Percentiles rank a stretch among this genome's conserved stretches.
phyloP scores from a whole-genome alignment of 2,888 invertebrate species.

The Yponomeuta plumbellus region DNA sequence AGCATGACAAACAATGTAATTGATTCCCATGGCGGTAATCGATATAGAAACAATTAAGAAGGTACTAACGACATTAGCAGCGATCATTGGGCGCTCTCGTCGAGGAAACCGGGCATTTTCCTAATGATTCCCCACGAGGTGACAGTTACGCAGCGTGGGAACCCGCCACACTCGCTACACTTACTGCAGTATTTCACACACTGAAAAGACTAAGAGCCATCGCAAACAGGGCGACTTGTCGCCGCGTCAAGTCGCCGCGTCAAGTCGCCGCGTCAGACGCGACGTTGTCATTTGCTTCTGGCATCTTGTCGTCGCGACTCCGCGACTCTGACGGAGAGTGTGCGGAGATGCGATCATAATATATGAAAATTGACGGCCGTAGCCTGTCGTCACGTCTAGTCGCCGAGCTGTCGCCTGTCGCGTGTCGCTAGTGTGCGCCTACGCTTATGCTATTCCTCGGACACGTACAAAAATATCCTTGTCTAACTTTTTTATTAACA shows the following conservation, averaged over 20 bases:
- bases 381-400: no score
- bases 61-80: constrained; percentile 48
- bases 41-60: constrained; percentile 38
- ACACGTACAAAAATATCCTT: background rate
- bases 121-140: constrained; percentile 56
- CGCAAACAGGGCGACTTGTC: no score
- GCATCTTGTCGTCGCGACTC: no score
- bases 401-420: no score
- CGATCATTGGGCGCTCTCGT: constrained; percentile 38
- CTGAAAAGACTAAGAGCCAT: background rate
- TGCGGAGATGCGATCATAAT: no score
- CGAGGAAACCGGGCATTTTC: constrained; percentile 51
- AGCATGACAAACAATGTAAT: constrained; percentile 3
- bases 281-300: constrained; percentile 1
- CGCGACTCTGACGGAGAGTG: no score
- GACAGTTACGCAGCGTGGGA: constrained; percentile 60
- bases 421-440: no score
- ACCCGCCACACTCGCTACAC: constrained; percentile 43
- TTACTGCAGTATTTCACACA: constrained; percentile 15
- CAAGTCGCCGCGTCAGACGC: no score
- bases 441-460: background rate
- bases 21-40: constrained; percentile 37
- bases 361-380: no score
- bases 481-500: background rate
- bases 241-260: no score